A percentile compares a stretch with the other conserved stretches of the same genome.
These are phyloP conservation scores for Chionoecetes opilio DNA, from an alignment of 1,140 invertebrate species.

Conservation along the genomic window DNA sequence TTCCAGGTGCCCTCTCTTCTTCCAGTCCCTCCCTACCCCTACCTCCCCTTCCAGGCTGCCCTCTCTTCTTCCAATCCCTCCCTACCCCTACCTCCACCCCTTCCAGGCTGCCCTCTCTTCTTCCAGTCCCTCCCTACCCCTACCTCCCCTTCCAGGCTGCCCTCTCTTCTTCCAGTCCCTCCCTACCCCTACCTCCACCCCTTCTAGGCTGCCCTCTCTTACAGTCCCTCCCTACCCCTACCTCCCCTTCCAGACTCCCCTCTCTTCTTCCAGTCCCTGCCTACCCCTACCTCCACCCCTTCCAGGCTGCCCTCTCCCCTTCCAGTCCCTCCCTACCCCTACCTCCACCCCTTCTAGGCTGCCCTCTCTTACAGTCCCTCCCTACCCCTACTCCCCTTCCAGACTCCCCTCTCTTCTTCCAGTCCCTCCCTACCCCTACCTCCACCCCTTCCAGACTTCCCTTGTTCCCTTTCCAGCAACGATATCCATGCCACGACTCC, in stretches of 20 bases:
- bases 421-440: background rate
- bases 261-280: background rate
- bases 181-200: background rate
- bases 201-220: background rate
- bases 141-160: slow-evolving; percentile 8
- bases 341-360: no score
- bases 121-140: background rate
- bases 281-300: background rate
- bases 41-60: background rate
- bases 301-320: background rate
- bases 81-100: no score
- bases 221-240: background rate
- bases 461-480: background rate
- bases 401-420: background rate
- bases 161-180: background rate
- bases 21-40: no score
- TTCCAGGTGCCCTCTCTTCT: no score
- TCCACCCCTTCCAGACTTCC: no score
- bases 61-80: background rate
- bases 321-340: background rate
- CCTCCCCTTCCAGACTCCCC: background rate
- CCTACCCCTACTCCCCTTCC: background rate
- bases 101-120: background rate
- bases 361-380: background rate
- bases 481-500: no score